These are phyloP conservation scores for Smittia aterrima DNA, from an alignment of 2,888 invertebrate genomes.

Conservation along the genomic window DNA sequence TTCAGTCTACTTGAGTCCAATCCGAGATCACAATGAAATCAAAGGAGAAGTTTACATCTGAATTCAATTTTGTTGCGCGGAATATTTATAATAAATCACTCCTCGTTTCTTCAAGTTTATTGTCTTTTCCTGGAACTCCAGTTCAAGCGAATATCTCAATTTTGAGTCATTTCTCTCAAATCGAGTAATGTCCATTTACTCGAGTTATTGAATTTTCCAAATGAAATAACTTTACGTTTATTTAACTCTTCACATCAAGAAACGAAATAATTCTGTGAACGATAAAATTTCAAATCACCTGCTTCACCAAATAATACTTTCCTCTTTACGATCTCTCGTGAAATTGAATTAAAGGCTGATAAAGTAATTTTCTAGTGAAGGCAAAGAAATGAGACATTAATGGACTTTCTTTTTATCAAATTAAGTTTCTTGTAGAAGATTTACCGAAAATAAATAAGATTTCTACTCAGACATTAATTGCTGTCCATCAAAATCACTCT, in stretches of 20 bases:
- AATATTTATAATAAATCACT: no score
- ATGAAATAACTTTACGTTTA: background rate
- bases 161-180: background rate
- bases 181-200: slow-evolving; percentile 24
- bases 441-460: no score
- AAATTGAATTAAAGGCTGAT: slow-evolving; percentile 12
- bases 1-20: background rate
- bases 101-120: no score
- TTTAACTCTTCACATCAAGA: background rate
- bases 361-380: background rate
- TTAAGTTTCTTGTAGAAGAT: background rate
- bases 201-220: slow-evolving; percentile 36
- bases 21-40: no score
- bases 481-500: no score
- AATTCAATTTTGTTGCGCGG: no score
- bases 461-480: no score
- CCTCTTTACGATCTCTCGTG: background rate
- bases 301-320: no score
- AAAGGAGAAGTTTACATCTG: no score
- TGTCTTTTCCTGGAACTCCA: background rate
- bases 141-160: no score
- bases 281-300: no score
- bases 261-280: no score
- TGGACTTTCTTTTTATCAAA: slow-evolving; percentile 12
- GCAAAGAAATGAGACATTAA: background rate